Evolutionary conservation across 1,140 invertebrate genomes (phyloP), one percentile per base, ranked within the genome.

Genomic region (Trissolcus basalis): DNA sequence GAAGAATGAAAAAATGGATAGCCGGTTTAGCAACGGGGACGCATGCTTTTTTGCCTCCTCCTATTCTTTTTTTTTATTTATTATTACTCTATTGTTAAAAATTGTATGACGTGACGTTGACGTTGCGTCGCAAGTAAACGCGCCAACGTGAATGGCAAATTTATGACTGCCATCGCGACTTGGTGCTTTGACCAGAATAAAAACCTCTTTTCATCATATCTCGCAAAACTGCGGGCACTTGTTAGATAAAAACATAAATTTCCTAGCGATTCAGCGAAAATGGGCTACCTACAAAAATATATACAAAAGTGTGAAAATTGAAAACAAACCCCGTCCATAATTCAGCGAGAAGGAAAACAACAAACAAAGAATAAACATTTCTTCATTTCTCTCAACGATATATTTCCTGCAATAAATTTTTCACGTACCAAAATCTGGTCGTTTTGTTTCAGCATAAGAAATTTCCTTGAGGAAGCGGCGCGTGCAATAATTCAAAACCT

Each of bases 1-100:
- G 51, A 70, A 75, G 60, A 61, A 67, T 54, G 55, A 54, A 63
- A 70, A 67, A 78, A 39, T 72, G 73, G 54, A 68, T 61, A 73
- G 68, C 43, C 48, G 58, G 61, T 72, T 60, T 63, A 59, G 60
- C 51, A 67, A 61, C 16, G 61, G 14, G 67, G 54, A 68, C 63
- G 19, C 19, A 50, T 54, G 47, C 44, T 63, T 77, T 56, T 47
- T 43, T 32, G 33, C 68, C 36, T 50, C 15, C 45, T 44, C 12
- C 12, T 12, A 12, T 60, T 50, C n/a, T n/a, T n/a, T n/a, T n/a
- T n/a, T n/a, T n/a, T n/a, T n/a, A n/a, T n/a, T 51, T 73, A 68
- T 72, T 61, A 55, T 78, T 69, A 73, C 60, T 69, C 53, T 44
- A 63, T 73, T 69, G 75, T 63, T 68, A 13, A 35, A 69, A 69